Evolutionary conservation across 1,140 invertebrate genomes (phyloP).

Genomic region (Carposina sasakii): DNA sequence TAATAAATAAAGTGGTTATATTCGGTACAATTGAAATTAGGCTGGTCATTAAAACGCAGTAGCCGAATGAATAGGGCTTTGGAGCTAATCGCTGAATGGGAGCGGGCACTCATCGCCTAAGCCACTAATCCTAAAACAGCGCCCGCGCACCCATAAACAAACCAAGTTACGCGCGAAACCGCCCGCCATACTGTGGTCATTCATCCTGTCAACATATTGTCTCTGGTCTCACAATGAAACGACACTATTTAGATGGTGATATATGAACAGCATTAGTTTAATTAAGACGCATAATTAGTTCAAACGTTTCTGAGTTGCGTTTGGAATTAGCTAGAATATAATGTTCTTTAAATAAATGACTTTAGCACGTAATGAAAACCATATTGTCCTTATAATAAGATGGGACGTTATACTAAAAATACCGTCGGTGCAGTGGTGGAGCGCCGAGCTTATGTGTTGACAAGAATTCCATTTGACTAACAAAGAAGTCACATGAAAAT

Average conservation of each 20-base stretch:
- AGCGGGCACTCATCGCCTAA: conserved; percentile 56
- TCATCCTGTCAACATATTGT: conserved; percentile 67
- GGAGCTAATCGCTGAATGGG: conserved; percentile 61
- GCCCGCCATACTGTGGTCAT: conserved; percentile 53
- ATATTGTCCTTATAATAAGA: no score
- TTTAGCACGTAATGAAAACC: no score
- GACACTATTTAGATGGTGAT: conserved; percentile 56
- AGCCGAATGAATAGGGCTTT: conserved; percentile 43
- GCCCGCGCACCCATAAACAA: conserved; percentile 63
- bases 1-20: conserved; percentile 65
- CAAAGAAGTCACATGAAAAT: no score
- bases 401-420: no score
- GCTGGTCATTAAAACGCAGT: conserved; percentile 57
- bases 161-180: conserved; percentile 52
- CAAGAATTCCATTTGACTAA: no score
- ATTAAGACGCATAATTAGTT: conserved; percentile 61
- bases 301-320: conserved; percentile 22
- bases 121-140: conserved; percentile 57
- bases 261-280: conserved; percentile 50
- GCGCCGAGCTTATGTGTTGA: no score
- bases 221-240: conserved; percentile 54
- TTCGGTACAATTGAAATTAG: conserved; percentile 69
- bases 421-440: no score
- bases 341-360: no score
- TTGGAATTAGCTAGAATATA: conserved; percentile 20